phyloP scores from a whole-genome alignment of 2,797 vertebrate species.

The Tympanoctomys barrerae region DNA sequence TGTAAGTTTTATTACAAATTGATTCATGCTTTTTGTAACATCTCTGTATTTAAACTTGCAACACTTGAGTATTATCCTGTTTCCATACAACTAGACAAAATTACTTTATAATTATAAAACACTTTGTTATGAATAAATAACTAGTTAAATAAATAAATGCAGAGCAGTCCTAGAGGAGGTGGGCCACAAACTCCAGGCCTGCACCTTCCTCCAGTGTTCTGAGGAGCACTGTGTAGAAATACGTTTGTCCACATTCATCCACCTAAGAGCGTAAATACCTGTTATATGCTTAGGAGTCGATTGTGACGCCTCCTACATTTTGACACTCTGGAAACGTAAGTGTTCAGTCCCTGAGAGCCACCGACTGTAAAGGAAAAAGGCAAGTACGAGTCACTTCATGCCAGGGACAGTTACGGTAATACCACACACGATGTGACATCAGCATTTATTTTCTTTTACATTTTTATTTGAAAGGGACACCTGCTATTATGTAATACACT shows the following conservation, averaged over 20 bases:
- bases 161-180: not conserved
- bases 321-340: not conserved
- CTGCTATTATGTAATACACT: not conserved
- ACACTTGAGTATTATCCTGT: too few species aligned
- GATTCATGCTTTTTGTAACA: conserved; percentile 12
- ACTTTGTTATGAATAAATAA: not conserved
- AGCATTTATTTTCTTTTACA: not conserved
- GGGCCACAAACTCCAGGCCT: too few species aligned
- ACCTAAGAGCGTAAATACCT: not conserved
- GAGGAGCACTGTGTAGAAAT: not conserved
- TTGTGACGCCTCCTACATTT: not conserved
- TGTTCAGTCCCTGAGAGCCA: not conserved
- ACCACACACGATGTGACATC: not conserved
- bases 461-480: not conserved
- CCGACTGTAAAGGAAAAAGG: not conserved
- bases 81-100: not conserved
- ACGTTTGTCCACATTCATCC: not conserved
- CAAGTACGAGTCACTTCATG: not conserved
- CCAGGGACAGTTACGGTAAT: not conserved
- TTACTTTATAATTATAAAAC: not conserved
- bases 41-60: not conserved
- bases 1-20: not conserved
- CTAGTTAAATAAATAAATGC: not conserved
- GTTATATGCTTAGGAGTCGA: not conserved
- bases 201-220: not conserved